Conservation (phyloP, 2,888 invertebrate genomes). For the Ferrisia virgata region DNA sequence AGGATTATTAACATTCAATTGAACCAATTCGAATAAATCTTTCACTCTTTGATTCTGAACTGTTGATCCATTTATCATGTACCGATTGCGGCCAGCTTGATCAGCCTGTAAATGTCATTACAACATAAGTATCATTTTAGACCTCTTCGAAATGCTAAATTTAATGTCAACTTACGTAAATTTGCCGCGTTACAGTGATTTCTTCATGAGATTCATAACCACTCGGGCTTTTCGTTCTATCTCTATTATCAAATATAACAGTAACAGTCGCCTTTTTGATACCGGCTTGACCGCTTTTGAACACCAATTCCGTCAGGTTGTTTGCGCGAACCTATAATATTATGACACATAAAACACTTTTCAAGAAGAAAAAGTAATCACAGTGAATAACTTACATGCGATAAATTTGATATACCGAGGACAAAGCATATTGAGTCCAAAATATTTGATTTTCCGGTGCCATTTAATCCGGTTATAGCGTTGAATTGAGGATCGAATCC, state of each 20-base stretch:
- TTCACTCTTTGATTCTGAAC: conserved; percentile 86
- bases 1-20: conserved; percentile 97
- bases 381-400: conserved; percentile 64
- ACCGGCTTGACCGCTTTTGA: conserved; percentile 95
- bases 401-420: conserved; percentile 85
- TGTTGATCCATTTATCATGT: conserved; percentile 86
- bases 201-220: conserved; percentile 89
- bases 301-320: conserved; percentile 91
- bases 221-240: conserved; percentile 75
- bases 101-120: conserved; percentile 60
- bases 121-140: not conserved
- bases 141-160: not conserved
- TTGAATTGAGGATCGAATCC: conserved; percentile 94
- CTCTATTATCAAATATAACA: conserved; percentile 89
- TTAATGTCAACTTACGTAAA: conserved; percentile 51
- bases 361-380: not conserved
- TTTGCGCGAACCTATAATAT: conserved; percentile 76
- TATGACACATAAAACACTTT: not conserved
- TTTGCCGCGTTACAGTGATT: conserved; percentile 88
- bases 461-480: conserved; percentile 96
- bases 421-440: conserved; percentile 97
- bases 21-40: conserved; percentile 94
- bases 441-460: conserved; percentile 96
- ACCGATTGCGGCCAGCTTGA: conserved; percentile 80
- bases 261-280: conserved; percentile 93